phyloP scores from a whole-genome alignment of 2,888 invertebrate genomes.

The Branchipolynoe longqiensis region DNA sequence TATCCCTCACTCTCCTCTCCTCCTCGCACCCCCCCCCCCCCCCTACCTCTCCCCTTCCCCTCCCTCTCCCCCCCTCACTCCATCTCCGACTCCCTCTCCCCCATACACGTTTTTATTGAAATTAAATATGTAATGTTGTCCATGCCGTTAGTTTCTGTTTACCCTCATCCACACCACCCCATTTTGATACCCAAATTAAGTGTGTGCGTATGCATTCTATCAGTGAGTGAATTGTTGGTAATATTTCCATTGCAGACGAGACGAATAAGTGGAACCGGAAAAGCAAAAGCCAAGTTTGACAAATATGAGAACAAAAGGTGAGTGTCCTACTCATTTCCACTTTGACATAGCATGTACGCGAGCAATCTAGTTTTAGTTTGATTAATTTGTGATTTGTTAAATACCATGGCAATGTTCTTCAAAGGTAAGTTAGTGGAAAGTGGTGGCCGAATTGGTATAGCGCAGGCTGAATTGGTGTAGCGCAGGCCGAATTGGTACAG shows the following conservation, averaged over 20 bases:
- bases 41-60: too few relatives aligned
- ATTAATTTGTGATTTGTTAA: too few relatives aligned
- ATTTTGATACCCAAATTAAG: background rate
- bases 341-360: too few relatives aligned
- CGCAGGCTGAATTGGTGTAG: too few relatives aligned
- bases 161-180: background rate
- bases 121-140: background rate
- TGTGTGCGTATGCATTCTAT: background rate
- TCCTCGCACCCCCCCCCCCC: too few relatives aligned
- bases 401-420: too few relatives aligned
- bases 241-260: conserved; percentile 82
- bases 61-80: background rate
- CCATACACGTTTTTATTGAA: background rate
- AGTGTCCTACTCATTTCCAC: too few relatives aligned
- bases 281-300: conserved; percentile 92
- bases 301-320: conserved; percentile 93
- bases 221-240: background rate
- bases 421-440: too few relatives aligned
- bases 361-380: too few relatives aligned
- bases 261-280: conserved; percentile 93
- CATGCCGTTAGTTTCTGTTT: background rate
- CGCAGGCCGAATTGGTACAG: too few relatives aligned
- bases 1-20: too few relatives aligned
- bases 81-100: background rate
- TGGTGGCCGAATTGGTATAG: too few relatives aligned